Conservation (phyloP, 2,113 vertebrate genomes). For the Haemorhous mexicanus region DNA sequence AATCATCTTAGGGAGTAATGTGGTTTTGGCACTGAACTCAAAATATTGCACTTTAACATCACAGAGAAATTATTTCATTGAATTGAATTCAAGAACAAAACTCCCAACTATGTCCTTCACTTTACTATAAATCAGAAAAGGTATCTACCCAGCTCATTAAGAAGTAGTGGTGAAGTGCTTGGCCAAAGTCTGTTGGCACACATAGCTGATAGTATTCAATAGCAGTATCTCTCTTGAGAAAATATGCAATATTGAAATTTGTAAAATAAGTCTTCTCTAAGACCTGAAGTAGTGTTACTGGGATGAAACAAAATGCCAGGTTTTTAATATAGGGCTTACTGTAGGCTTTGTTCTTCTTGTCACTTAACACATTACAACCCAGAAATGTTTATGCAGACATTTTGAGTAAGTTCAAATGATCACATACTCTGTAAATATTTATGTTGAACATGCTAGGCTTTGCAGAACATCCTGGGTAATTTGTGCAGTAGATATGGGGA, state of each 20-base stretch:
- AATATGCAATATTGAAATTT: neutral
- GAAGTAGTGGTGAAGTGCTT: constrained; percentile 3
- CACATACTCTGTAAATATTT: neutral
- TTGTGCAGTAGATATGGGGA: neutral
- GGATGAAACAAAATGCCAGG: neutral
- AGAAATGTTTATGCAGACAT: neutral
- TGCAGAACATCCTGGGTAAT: neutral
- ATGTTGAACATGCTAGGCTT: neutral
- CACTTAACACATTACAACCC: neutral
- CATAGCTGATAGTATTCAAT: neutral
- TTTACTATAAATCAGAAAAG: constrained; percentile 3
- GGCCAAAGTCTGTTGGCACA: neutral
- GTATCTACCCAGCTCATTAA: neutral
- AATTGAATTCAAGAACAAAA: neutral
- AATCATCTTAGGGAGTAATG: neutral
- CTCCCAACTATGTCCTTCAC: neutral
- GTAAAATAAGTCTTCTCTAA: neutral
- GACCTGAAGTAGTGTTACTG: neutral
- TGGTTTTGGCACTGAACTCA: constrained; percentile 4
- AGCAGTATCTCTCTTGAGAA: neutral
- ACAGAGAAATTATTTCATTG: neutral
- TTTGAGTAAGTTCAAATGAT: neutral
- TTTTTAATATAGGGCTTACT: neutral
- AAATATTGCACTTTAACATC: neutral
- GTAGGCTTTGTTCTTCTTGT: neutral